A percentile compares a stretch with the other conserved stretches of the same genome.
phyloP scores from a whole-genome alignment of 1,140 invertebrate genomes.

The Globodera rostochiensis region DNA sequence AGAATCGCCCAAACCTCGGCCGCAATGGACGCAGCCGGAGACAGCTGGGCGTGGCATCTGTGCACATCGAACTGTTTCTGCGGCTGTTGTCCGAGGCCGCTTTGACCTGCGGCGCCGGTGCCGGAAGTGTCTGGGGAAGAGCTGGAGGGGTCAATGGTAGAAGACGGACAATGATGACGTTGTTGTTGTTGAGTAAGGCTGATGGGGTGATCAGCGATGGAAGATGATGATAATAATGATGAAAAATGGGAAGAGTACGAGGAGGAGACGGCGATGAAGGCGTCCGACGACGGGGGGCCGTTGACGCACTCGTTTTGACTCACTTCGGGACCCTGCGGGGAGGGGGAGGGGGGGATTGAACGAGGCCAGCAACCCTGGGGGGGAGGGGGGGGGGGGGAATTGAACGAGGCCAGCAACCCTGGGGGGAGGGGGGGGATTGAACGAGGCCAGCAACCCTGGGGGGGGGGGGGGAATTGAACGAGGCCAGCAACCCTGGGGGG shows the following conservation, averaged over 20 bases:
- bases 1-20: slow-evolving; percentile 6
- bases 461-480: no score
- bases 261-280: neutral
- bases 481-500: no score
- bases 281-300: neutral
- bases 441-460: no score
- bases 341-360: no score
- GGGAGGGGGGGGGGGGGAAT: no score
- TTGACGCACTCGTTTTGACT: neutral
- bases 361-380: no score
- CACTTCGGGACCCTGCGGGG: neutral
- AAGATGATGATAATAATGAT: neutral
- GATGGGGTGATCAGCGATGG: neutral
- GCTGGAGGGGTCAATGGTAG: neutral
- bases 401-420: no score
- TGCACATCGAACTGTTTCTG: neutral
- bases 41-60: slow-evolving; percentile 3
- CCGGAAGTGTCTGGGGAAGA: neutral
- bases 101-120: neutral
- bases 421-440: no score
- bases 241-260: neutral
- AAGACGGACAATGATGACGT: neutral
- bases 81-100: slow-evolving; percentile 1
- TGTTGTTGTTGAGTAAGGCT: neutral
- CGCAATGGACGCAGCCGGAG: slow-evolving; percentile 12